Conservation (phyloP, 2,797 vertebrate species). For the Poeciliopsis infans region DNA sequence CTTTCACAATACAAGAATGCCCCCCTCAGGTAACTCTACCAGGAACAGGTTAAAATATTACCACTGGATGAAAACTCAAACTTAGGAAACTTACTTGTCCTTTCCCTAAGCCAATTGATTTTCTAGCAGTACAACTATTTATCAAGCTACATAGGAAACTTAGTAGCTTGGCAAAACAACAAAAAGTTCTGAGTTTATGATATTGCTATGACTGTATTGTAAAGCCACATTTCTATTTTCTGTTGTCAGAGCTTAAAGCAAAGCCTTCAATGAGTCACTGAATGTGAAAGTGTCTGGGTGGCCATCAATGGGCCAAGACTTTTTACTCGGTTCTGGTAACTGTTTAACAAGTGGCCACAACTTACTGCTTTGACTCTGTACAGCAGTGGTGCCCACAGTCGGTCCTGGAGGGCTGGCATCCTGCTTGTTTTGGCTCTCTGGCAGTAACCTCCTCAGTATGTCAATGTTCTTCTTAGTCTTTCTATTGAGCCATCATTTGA, state of each 20-base stretch:
- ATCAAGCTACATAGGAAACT: not conserved
- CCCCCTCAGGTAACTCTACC: constrained; percentile 37
- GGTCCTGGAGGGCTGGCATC: too few relatives aligned
- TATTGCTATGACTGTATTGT: not conserved
- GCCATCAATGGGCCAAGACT: constrained; percentile 41
- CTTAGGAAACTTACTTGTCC: constrained; percentile 26
- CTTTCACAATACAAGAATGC: constrained; percentile 34
- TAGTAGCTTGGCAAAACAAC: not conserved
- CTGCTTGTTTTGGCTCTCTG: too few relatives aligned
- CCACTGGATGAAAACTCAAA: constrained; percentile 8
- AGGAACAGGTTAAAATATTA: constrained; percentile 55
- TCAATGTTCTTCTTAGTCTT: too few relatives aligned
- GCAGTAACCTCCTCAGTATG: too few relatives aligned
- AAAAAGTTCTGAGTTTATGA: not conserved
- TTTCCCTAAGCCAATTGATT: not conserved
- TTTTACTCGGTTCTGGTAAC: constrained; percentile 56
- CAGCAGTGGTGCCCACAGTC: too few relatives aligned
- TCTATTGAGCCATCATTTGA: too few relatives aligned
- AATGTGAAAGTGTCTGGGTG: constrained; percentile 37
- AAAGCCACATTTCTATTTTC: not conserved
- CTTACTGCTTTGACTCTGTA: constrained; percentile 53
- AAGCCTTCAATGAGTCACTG: not conserved
- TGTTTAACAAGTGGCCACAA: constrained; percentile 49
- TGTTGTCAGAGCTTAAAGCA: not conserved
- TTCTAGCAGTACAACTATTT: not conserved